Base-by-base conservation (phyloP, 2,797 vertebrate species). In the Chelonia mydas region DNA sequence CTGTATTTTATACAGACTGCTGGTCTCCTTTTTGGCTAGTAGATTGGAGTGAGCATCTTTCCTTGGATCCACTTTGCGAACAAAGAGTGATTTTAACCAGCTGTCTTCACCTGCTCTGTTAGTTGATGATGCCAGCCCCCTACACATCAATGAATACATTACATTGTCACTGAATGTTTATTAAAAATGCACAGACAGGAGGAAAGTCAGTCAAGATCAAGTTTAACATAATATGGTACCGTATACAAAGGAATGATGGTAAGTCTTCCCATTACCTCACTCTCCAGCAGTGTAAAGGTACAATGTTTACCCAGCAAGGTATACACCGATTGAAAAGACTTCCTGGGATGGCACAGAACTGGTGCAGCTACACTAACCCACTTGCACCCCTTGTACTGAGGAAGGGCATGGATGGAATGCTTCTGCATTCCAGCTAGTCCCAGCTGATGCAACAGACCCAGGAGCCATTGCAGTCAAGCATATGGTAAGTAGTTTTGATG, bases 1-100 rank as follows among this genome's bases (percentile, higher is more conserved):
- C 94, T 99, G 99, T 74, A 99, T 98, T 97, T 99, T 99, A 98
- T 99, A 99, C 81, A 99, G 98, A 94, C 99, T 99, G 96, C 98
- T 99, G 50, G 99, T 99, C 98, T 99, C 99, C 84, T 98, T 99
- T 98, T 99, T 99, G 97, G 99, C 99, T 96, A 99, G 98, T 51
- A 99, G 98, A 92, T 99, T 99, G 86, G 99, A 99, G 95, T 99
- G 99, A 87, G 99, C 99, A 50, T 99, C 99, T 98, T 99, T 99
- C 95, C 99, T 98, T 6, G 99, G 99, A 88, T 99, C 99, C 6
- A 99, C 99, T 95, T 99, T 99, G 96, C 99, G 99, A 94, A 99
- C 99, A 97, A 99, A 99, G 37, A 99, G 98, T 0, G 99, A 99
- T 93, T 99, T 99, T 28, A 99, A 98, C 99, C 99, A 99, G 98